Conservation (phyloP, 2,888 invertebrate species). For the Drosophila phalerata region DNA sequence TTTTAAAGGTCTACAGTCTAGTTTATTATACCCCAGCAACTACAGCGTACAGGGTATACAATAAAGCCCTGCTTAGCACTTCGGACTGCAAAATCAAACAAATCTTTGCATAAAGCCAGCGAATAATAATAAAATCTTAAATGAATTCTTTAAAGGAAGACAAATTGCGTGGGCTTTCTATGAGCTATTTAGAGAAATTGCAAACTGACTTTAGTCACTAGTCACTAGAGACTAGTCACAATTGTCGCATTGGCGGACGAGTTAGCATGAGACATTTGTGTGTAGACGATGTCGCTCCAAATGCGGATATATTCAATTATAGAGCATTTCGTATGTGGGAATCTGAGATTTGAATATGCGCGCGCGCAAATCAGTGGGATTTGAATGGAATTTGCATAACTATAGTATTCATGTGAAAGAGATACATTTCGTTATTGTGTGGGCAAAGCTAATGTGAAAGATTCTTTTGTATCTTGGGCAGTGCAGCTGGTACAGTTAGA, state of each 20-base stretch:
- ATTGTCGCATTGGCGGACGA: conserved; percentile 17
- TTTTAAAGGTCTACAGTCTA: too few species aligned
- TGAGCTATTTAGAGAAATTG: conserved; percentile 33
- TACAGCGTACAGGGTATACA: not conserved
- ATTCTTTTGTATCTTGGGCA: conserved; percentile 27
- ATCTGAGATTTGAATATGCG: conserved; percentile 61
- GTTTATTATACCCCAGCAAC: not conserved
- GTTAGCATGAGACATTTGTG: conserved; percentile 33
- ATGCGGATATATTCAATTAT: conserved; percentile 74
- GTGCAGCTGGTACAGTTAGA: conserved; percentile 36
- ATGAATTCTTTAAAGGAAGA: conserved; percentile 30
- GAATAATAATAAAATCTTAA: conserved; percentile 34
- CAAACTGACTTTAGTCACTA: conserved; percentile 29
- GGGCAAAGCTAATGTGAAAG: conserved; percentile 13
- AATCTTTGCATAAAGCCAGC: conserved; percentile 8
- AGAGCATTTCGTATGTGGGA: conserved; percentile 39
- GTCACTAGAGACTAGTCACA: not conserved
- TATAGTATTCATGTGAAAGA: conserved; percentile 39
- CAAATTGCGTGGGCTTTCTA: conserved; percentile 29
- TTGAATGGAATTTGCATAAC: conserved; percentile 59
- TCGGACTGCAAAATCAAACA: not conserved
- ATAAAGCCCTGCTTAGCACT: not conserved
- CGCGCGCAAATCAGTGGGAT: conserved; percentile 52
- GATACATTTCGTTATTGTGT: conserved; percentile 21
- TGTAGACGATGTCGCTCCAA: conserved; percentile 14